Evolutionary conservation across 2,888 invertebrate genomes (phyloP).

Genomic region (Parasteatoda lunata): DNA sequence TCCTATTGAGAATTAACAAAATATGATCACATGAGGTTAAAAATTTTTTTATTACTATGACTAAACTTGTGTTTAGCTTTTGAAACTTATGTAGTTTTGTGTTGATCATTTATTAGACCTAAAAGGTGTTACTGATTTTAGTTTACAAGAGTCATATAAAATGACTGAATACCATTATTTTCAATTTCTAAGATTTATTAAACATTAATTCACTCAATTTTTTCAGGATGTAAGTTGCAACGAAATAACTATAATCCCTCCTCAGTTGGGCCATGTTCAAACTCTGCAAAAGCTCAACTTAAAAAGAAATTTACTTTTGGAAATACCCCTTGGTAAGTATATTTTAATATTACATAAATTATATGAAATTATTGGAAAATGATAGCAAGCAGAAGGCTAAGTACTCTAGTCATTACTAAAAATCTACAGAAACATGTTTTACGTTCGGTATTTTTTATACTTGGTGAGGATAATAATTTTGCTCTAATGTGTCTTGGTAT

Average conservation of each 20-base stretch:
- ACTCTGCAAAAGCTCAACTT: conserved; percentile 86
- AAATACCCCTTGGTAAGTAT: conserved; percentile 86
- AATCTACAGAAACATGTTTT: neutral
- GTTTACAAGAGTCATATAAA: too few species aligned
- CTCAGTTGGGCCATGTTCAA: conserved; percentile 88
- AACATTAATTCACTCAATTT: neutral
- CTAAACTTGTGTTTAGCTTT: too few species aligned
- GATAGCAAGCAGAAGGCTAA: neutral
- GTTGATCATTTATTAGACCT: too few species aligned
- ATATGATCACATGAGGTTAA: too few species aligned
- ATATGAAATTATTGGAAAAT: neutral
- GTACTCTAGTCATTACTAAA: neutral
- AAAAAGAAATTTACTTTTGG: conserved; percentile 88
- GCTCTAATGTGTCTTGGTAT: too few species aligned
- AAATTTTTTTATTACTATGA: too few species aligned
- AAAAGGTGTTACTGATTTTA: too few species aligned
- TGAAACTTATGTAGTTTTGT: too few species aligned
- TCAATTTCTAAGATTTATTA: too few species aligned
- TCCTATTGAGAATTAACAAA: too few species aligned
- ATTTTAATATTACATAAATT: too few species aligned
- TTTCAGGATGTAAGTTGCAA: conserved; percentile 89
- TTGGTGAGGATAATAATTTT: neutral
- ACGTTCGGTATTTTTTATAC: neutral
- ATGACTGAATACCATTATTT: too few species aligned
- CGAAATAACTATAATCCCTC: conserved; percentile 89